Evolutionary conservation across 1,140 invertebrate species (phyloP).

Genomic region (Pseudomyrmex cubaensis): DNA sequence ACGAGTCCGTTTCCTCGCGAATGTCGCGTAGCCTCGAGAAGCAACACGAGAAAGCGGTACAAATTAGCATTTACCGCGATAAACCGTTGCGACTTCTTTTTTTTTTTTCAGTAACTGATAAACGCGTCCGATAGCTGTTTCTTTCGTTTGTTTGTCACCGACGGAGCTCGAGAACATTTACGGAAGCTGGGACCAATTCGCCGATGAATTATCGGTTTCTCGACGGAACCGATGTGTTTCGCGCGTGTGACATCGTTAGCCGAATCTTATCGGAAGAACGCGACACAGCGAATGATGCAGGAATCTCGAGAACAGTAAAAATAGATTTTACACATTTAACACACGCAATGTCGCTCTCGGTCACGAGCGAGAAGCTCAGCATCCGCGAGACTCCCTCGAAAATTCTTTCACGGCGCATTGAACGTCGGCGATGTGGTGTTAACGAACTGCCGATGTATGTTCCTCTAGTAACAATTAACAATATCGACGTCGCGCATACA

Average conservation of each 20-base stretch:
- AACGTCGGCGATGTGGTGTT: neutral
- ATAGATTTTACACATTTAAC: slow-evolving; percentile 28
- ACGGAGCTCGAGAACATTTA: slow-evolving; percentile 55
- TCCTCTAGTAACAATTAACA: neutral
- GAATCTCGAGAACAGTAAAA: slow-evolving; percentile 25
- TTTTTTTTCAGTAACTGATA: slow-evolving; percentile 30
- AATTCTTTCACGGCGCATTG: slow-evolving; percentile 1
- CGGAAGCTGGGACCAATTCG: slow-evolving; percentile 49
- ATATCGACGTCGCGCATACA: neutral
- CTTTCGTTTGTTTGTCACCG: slow-evolving; percentile 1
- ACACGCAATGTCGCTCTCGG: neutral
- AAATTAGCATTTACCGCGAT: slow-evolving; percentile 41
- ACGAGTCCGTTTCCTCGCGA: slow-evolving; percentile 17
- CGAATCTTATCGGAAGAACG: neutral
- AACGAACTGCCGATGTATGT: slow-evolving; percentile 3
- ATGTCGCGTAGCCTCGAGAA: slow-evolving; percentile 3
- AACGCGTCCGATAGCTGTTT: neutral
- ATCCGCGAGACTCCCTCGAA: slow-evolving; percentile 6
- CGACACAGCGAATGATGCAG: neutral
- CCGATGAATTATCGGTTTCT: slow-evolving; percentile 2
- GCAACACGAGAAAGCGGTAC: slow-evolving; percentile 61
- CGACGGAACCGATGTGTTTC: slow-evolving; percentile 8
- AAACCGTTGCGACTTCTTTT: slow-evolving; percentile 18
- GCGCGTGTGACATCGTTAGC: slow-evolving; percentile 16
- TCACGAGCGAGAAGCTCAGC: neutral